Evolutionary conservation across 1,140 invertebrate species (phyloP).

Genomic region (Drosophila saltans): DNA sequence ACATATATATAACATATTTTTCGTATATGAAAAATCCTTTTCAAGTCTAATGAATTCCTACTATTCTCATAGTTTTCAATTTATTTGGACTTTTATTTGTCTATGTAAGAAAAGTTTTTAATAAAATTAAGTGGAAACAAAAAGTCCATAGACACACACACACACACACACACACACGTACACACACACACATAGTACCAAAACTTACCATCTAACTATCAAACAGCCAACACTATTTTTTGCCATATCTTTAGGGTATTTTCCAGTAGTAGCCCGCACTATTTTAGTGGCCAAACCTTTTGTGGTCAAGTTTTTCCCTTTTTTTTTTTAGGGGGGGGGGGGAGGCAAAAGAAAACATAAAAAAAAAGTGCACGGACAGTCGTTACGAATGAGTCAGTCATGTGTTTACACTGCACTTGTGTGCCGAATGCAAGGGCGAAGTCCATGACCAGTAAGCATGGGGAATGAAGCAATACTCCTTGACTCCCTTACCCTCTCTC

Average conservation of each 20-base stretch:
- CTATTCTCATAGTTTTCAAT: neutral
- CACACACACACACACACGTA: slow-evolving; percentile 43
- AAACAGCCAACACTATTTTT: neutral
- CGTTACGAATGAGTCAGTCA: slow-evolving; percentile 30
- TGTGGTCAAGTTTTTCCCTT: neutral
- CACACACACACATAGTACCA: slow-evolving; percentile 30
- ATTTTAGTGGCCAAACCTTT: slow-evolving; percentile 6
- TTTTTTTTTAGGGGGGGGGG: too few species aligned
- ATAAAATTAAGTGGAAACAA: slow-evolving; percentile 3
- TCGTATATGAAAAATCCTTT: too few species aligned
- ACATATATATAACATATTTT: too few species aligned
- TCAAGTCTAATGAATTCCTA: neutral
- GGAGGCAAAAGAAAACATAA: too few species aligned
- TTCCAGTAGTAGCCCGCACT: too few species aligned
- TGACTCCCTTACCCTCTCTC: neutral
- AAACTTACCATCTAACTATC: too few species aligned
- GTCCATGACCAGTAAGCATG: neutral
- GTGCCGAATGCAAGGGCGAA: slow-evolving; percentile 5
- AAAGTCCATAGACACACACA: slow-evolving; percentile 7
- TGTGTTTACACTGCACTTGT: slow-evolving; percentile 71
- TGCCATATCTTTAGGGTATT: neutral
- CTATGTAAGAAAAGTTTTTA: slow-evolving; percentile 9
- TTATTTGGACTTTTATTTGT: neutral
- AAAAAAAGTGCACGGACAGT: neutral
- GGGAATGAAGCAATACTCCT: neutral